Base-by-base conservation (phyloP, 2,113 vertebrate species). In the Corythornis cristatus region DNA sequence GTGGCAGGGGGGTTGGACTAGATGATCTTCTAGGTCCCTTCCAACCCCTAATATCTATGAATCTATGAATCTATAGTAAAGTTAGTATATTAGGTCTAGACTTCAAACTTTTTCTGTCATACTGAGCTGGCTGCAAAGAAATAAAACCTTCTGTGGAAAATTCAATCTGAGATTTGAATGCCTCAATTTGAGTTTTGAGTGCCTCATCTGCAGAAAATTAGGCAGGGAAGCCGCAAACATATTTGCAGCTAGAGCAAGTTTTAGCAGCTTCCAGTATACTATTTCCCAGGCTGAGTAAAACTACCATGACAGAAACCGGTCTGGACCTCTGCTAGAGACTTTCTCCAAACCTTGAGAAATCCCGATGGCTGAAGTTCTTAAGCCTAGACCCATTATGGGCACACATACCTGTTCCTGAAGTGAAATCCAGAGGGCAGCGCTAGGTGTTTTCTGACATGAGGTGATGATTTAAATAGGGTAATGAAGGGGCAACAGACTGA, bases 381-480 rank as follows among this genome's bases (percentile, higher is more conserved):
- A 20, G 12, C 12, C 3, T 45, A 45, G 31, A 42, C 5, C 4
- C 13, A 28, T 12, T 1, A 43, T 25, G 6, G 7, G 18, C n/a
- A 33, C 20, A 25, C 16, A 12, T 33, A 9, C 12, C 6, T 48
- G 2, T 14, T 46, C 13, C 73, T 68, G n/a, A 45, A 80, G 62
- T 15, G 8, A 72, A 89, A 67, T 18, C 17, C 31, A 71, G 20
- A 50, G 72, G 15, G 6, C 43, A 45, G 64, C 80, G 17, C 6
- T 37, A 43, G 37, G 9, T 7, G 11, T 86, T 54, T 61, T 46
- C 6, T 50, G 1, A 70, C 33, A 20, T 0, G 0, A 60, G 50
- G 22, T n/a, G n/a, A n/a, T 22, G 19, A 68, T 77, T 72, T 40
- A 40, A 65, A 56, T 19, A 31, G 14, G 26, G 26, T 61, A n/a